A percentile compares a stretch with the other conserved stretches of the same genome.
phyloP scores from a whole-genome alignment of 1,140 invertebrate genomes.

The Pteromalus puparum region DNA sequence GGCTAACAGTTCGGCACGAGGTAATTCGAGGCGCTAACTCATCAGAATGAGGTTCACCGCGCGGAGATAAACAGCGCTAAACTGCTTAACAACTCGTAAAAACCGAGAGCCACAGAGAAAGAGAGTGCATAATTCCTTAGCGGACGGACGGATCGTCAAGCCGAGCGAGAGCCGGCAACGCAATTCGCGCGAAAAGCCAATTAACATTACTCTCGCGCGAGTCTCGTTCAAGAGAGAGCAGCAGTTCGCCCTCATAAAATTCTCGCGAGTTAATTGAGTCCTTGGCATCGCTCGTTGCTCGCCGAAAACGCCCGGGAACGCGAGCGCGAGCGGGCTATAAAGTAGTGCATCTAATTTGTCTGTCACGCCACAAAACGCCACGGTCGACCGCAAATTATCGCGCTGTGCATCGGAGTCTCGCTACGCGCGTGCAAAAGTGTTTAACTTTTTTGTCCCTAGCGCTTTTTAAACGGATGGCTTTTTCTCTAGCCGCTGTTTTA shows the following conservation, averaged over 20 bases:
- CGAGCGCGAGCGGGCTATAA: constrained; percentile 25
- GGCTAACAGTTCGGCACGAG: not conserved
- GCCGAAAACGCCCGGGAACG: constrained; percentile 43
- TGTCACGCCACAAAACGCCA: constrained; percentile 22
- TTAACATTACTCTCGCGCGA: constrained; percentile 65
- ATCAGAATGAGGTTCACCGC: not conserved
- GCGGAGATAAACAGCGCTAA: constrained; percentile 62
- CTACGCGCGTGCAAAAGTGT: constrained; percentile 16
- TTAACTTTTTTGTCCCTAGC: constrained; percentile 20
- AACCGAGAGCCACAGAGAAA: constrained; percentile 39
- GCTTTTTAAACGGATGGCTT: not conserved
- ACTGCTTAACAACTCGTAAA: constrained; percentile 68
- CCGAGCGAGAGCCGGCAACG: constrained; percentile 50
- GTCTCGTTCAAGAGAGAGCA: constrained; percentile 28
- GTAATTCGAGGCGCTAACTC: constrained; percentile 44
- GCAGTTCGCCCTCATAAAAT: constrained; percentile 65
- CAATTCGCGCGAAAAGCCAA: constrained; percentile 66
- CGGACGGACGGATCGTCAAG: constrained; percentile 48
- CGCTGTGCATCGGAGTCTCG: constrained; percentile 12
- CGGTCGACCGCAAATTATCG: constrained; percentile 44
- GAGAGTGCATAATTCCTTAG: constrained; percentile 63
- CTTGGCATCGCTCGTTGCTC: constrained; percentile 51
- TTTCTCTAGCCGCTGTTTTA: not conserved
- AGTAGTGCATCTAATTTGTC: constrained; percentile 53
- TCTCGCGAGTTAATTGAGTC: constrained; percentile 64